Evolutionary conservation across 2,113 vertebrate species (phyloP).

Genomic region (Heptranchias perlo): DNA sequence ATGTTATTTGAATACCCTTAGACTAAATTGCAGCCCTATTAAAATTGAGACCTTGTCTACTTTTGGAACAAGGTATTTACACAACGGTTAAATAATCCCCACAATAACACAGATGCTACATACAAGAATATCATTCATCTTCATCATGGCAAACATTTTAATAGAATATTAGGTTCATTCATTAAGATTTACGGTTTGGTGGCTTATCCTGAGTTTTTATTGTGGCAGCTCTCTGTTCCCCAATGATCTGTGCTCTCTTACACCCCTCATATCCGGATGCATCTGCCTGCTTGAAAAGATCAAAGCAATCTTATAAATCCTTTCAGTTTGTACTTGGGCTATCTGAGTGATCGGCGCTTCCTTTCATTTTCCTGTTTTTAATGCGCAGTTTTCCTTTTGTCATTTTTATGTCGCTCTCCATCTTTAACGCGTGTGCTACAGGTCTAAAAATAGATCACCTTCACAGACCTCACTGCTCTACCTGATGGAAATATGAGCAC

Average conservation of each 20-base stretch:
- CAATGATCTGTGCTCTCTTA: neutral
- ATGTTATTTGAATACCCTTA: neutral
- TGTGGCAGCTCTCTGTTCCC: neutral
- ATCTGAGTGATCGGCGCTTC: neutral
- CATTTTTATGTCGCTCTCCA: neutral
- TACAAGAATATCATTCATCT: neutral
- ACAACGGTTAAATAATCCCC: neutral
- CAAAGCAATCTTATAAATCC: neutral
- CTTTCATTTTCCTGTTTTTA: neutral
- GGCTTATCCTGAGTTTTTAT: neutral
- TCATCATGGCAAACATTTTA: neutral
- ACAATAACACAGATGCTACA: neutral
- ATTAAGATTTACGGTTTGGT: neutral
- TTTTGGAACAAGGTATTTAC: neutral
- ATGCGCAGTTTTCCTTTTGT: neutral
- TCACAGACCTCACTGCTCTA: neutral
- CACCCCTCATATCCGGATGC: neutral
- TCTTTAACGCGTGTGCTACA: neutral
- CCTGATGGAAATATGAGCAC: neutral
- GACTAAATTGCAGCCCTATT: neutral
- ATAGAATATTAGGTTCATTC: neutral
- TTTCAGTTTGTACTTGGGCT: neutral
- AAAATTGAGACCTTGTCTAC: neutral
- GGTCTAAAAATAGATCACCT: constrained; percentile 22
- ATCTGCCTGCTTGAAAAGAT: neutral